A percentile compares a stretch with the other conserved stretches of the same genome.
Evolutionary conservation across 2,797 vertebrate species (phyloP).

Genomic region (Cossypha dichroa): DNA sequence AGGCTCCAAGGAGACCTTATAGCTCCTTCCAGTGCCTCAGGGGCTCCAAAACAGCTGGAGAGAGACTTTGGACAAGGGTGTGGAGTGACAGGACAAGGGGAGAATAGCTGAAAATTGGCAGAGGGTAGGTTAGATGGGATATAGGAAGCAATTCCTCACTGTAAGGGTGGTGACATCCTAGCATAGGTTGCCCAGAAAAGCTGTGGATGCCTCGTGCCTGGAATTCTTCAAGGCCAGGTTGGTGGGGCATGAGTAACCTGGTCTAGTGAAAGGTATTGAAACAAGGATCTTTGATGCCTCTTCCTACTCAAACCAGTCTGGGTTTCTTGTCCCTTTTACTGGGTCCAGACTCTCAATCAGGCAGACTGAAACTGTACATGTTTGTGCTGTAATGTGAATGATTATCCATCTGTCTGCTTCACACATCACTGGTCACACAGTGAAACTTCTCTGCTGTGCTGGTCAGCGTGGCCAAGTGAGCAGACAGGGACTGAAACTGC

Average conservation of each 20-base stretch:
- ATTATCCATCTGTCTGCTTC: not conserved
- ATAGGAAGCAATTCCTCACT: not conserved
- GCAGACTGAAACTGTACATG: not conserved
- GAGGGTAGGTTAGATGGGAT: not conserved
- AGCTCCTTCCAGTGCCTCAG: not conserved
- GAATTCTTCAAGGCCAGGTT: not conserved
- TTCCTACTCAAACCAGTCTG: not conserved
- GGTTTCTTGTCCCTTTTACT: not conserved
- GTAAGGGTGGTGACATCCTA: not conserved
- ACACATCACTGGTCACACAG: not conserved
- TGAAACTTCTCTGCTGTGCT: not conserved
- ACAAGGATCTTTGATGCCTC: not conserved
- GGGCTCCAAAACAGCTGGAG: not conserved
- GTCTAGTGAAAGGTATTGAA: not conserved
- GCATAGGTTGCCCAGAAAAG: not conserved
- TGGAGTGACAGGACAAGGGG: not conserved
- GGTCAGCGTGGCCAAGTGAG: accelerated
- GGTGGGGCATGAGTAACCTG: not conserved
- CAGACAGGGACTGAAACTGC: not conserved
- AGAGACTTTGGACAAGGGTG: not conserved
- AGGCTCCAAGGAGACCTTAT: not conserved
- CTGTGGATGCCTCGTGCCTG: not conserved
- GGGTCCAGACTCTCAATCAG: not conserved
- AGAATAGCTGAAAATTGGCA: not conserved
- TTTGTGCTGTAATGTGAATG: not conserved